Conservation (phyloP, 2,888 invertebrate genomes). For the Scaptomyza caliginosa region DNA sequence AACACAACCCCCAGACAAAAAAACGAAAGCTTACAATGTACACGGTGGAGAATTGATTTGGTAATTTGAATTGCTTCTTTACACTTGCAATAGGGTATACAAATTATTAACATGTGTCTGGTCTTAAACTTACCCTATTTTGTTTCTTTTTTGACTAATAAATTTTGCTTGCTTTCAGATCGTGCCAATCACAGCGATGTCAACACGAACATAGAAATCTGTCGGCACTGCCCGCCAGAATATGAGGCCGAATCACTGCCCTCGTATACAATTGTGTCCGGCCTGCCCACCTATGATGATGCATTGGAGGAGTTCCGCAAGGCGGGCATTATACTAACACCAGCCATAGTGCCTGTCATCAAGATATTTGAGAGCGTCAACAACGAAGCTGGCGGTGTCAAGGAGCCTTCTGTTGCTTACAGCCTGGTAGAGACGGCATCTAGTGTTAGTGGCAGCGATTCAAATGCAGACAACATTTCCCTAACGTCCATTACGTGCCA, state of each 20-base stretch:
- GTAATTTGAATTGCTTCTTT: constrained; percentile 53
- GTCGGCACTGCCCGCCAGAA: constrained; percentile 82
- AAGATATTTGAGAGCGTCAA: constrained; percentile 80
- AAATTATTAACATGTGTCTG: neutral
- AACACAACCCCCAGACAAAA: constrained; percentile 31
- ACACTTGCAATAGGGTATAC: neutral
- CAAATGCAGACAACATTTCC: constrained; percentile 71
- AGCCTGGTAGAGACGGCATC: constrained; percentile 60
- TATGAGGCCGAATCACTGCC: constrained; percentile 86
- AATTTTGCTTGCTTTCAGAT: constrained; percentile 78
- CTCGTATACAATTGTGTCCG: constrained; percentile 88
- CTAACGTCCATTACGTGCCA: constrained; percentile 74
- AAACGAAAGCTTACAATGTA: constrained; percentile 27
- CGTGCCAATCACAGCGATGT: constrained; percentile 81
- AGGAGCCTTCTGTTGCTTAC: constrained; percentile 65
- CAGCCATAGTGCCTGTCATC: constrained; percentile 80
- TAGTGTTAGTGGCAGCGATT: constrained; percentile 5
- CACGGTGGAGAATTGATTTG: constrained; percentile 57
- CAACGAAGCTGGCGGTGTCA: constrained; percentile 35
- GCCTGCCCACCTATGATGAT: constrained; percentile 87
- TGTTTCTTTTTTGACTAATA: neutral
- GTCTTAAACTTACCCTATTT: too few species aligned
- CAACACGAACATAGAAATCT: constrained; percentile 71
- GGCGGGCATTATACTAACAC: constrained; percentile 82
- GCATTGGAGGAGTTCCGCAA: constrained; percentile 86